Evolutionary conservation across 2,797 vertebrate genomes (phyloP), one percentile per base, ranked within the genome.

Genomic region (Takifugu ocellatus): DNA sequence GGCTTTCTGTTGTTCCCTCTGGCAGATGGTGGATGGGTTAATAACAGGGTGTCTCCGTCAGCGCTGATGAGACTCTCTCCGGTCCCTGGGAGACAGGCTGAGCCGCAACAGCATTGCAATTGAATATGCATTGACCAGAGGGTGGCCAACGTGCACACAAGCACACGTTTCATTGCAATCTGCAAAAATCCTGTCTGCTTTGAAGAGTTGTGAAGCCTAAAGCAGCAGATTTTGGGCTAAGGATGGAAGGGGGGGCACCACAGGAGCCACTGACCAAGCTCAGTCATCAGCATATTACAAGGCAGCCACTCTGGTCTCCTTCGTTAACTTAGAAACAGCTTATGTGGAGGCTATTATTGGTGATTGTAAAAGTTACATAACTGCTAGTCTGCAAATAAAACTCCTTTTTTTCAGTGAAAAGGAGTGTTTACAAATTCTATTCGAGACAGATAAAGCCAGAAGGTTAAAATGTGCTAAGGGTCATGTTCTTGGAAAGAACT

Each of bases 1-100:
- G 59, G 56, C 56, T 64, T 48, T 65, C 56, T 61, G 82, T 72
- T 79, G 78, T 78, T 75, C 54, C 74, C 67, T 72, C 77, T 70
- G 67, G 79, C 84, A 79, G 75, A 76, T 77, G 54, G 64, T 26
- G 58, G 79, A 84, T 69, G 67, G 72, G 61, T 68, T 90, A 88
- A 89, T 90, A 79, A 88, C 79, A 86, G 81, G 75, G 53, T 81
- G 60, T 79, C 75, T 85, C 63, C 33, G 59, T 54, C 25, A 15
- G 64, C 78, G 72, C 84, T 86, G 85, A 89, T 88, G 85, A 84
- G 75, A 84, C 78, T 83, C 78, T 77, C 74, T 75, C 59, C 12
- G 59, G 66, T 78, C 59, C 59, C 60, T 54, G 50, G 62, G 56
- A 82, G 72, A 59, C 61, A 39, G 72, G 57, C 59, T 45, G 43